Conservation (phyloP, 2,888 invertebrate species). For the Synergus laeviventris region DNA sequence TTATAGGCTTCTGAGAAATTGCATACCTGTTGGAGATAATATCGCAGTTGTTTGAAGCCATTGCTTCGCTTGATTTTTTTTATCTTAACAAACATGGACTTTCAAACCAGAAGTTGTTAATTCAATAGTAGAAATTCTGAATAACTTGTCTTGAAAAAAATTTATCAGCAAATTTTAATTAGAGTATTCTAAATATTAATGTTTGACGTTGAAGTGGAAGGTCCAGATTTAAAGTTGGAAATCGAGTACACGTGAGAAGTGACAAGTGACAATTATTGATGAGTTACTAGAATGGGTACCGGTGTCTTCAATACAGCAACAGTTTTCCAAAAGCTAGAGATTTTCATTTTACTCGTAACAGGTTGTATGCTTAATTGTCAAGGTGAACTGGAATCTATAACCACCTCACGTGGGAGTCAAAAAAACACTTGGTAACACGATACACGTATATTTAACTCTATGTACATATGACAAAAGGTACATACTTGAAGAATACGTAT, state of each 20-base stretch:
- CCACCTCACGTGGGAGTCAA: constrained; percentile 64
- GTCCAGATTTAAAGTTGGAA: neutral
- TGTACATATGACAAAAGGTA: neutral
- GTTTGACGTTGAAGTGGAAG: neutral
- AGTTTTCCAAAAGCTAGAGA: constrained; percentile 61
- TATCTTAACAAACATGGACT: neutral
- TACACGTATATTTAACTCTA: constrained; percentile 42
- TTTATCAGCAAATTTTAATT: too few relatives aligned
- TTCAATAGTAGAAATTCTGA: neutral
- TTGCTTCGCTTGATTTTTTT: constrained; percentile 4
- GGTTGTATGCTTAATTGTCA: constrained; percentile 64
- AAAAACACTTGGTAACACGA: constrained; percentile 61
- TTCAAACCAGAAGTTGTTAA: neutral
- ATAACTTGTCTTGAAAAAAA: too few relatives aligned
- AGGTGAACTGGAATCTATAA: constrained; percentile 69
- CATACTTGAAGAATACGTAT: neutral
- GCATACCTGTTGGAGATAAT: neutral
- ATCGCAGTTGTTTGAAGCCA: neutral
- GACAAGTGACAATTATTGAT: too few relatives aligned
- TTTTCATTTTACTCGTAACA: constrained; percentile 54
- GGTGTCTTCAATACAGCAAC: constrained; percentile 42
- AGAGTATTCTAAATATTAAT: neutral
- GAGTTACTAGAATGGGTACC: neutral
- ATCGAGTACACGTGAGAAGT: neutral
- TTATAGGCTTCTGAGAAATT: neutral